Percentiles rank a stretch among this genome's conserved stretches.
Conservation (phyloP, 2,113 vertebrate genomes). For the Pao palembangensis region DNA sequence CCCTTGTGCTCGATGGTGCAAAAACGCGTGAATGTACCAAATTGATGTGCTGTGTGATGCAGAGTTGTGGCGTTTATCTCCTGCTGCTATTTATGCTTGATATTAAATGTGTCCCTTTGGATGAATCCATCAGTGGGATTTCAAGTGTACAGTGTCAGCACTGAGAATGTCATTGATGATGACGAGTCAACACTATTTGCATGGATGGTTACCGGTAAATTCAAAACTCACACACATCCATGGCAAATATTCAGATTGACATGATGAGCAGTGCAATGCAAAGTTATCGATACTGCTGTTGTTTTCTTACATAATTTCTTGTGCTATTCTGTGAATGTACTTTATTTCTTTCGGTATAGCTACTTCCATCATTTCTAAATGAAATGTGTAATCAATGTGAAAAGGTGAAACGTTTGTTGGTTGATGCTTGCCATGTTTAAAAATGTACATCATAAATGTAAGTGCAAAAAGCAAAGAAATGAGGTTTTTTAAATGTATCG, state of each 20-base stretch:
- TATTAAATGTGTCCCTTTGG: constrained; percentile 44
- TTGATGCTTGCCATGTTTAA: constrained; percentile 67
- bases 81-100: constrained; percentile 67
- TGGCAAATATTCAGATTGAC: constrained; percentile 14
- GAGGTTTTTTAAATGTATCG: constrained; percentile 38
- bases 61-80: constrained; percentile 36
- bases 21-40: constrained; percentile 72
- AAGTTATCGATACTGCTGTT: constrained; percentile 9
- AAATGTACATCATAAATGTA: constrained; percentile 53
- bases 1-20: constrained; percentile 73
- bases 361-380: constrained; percentile 55
- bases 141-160: constrained; percentile 20
- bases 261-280: constrained; percentile 26
- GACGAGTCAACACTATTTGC: constrained; percentile 41
- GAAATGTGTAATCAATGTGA: constrained; percentile 58
- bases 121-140: neutral
- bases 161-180: constrained; percentile 48
- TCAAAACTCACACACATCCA: constrained; percentile 38
- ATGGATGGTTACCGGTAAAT: constrained; percentile 45
- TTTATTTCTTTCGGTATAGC: constrained; percentile 30
- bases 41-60: constrained; percentile 68
- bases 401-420: constrained; percentile 51
- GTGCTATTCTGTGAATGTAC: constrained; percentile 67
- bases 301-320: constrained; percentile 45
- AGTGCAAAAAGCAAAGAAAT: constrained; percentile 49